Percentiles rank a stretch among this genome's conserved stretches.
Conservation (phyloP, 2,113 vertebrate species). For the Hypanus sabinus region DNA sequence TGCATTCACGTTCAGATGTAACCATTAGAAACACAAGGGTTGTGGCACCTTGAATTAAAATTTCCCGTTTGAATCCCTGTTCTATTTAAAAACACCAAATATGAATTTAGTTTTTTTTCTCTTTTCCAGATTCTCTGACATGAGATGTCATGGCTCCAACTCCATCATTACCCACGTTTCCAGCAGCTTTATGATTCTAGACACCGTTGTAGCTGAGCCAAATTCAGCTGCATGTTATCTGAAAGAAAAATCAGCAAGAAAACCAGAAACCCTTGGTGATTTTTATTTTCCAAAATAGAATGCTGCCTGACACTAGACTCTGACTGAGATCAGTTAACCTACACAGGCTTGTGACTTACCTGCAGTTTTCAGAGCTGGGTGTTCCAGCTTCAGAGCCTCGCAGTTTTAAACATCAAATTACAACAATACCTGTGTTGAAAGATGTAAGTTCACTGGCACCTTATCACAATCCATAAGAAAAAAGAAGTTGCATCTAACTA, state of each 20-base stretch:
- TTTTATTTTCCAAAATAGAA: background rate
- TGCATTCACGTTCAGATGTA: background rate
- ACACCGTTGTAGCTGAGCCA: background rate
- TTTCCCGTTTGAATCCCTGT: background rate
- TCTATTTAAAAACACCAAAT: background rate
- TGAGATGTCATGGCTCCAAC: background rate
- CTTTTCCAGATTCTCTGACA: background rate
- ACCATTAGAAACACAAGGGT: background rate
- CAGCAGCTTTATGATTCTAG: background rate
- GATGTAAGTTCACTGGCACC: background rate
- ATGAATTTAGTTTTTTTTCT: background rate
- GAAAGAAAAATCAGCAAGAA: background rate
- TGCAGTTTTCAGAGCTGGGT: background rate
- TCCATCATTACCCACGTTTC: background rate
- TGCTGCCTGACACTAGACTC: background rate
- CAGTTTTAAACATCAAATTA: background rate
- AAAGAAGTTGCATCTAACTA: background rate
- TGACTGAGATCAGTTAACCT: background rate
- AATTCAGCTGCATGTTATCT: background rate
- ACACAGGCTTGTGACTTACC: background rate
- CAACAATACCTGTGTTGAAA: background rate
- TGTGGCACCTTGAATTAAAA: background rate
- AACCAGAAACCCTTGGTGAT: background rate
- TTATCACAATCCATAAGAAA: background rate
- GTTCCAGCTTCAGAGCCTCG: background rate